Conservation (phyloP, 2,797 vertebrate genomes). For the Petrocephalus schoutedeni region DNA sequence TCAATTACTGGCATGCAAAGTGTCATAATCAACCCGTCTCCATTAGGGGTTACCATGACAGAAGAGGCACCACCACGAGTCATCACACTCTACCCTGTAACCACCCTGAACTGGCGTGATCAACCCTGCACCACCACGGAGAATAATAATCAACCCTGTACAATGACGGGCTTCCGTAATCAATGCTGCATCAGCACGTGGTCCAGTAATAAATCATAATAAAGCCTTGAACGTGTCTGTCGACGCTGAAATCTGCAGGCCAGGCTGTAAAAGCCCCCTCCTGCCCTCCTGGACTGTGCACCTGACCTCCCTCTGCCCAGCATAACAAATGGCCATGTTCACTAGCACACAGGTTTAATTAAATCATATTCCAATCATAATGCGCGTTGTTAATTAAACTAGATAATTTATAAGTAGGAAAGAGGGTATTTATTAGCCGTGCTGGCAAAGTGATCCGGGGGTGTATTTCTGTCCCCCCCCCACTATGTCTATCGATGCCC, state of each 20-base stretch:
- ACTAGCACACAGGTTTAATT: conserved; percentile 70
- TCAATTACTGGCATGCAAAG: background rate
- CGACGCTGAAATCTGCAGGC: background rate
- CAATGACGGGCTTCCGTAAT: background rate
- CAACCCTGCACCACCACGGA: background rate
- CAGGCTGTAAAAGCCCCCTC: background rate
- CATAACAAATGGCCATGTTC: conserved; percentile 33
- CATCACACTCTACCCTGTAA: background rate
- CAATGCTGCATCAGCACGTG: background rate
- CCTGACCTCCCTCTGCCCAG: conserved; percentile 22
- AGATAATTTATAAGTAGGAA: conserved; percentile 77
- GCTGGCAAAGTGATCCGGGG: conserved; percentile 44
- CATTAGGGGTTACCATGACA: background rate
- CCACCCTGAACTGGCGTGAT: background rate
- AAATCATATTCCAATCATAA: conserved; percentile 77
- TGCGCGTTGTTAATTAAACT: conserved; percentile 79
- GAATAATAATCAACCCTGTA: background rate
- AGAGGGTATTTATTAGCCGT: conserved; percentile 73
- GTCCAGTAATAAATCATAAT: background rate
- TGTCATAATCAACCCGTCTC: background rate
- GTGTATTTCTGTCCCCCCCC: conserved; percentile 49
- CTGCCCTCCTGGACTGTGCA: conserved; percentile 26
- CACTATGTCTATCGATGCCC: conserved; percentile 83
- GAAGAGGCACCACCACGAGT: background rate
- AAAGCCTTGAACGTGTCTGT: background rate